Base-by-base conservation (phyloP, 2,888 invertebrate species). In the Drosophila basisetae region DNA sequence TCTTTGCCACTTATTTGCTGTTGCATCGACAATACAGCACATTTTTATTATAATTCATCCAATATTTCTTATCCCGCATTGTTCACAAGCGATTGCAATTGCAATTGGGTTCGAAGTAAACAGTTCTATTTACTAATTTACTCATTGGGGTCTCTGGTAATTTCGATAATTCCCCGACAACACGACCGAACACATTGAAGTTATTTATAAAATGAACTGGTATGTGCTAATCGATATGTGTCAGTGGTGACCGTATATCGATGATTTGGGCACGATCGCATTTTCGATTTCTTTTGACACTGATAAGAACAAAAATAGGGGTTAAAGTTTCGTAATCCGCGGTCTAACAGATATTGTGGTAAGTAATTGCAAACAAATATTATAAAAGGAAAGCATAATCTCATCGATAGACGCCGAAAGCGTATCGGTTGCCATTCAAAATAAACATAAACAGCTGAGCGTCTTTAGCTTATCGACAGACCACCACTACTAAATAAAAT, bases 1-100 rank as follows among this genome's bases (percentile, higher is more conserved):
- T 90, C 90, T 84, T 78, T 78, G 71, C 82, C 84, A 87, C 87
- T 87, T 85, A 89, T 87, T 89, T 85, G 82, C 80, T 75, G 84
- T 83, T 76, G 79, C 79, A 80, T 81, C 73, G 78, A 80, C 75
- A 80, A 62, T 64, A 73, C 52, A 67, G 63, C 74, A 68, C 72
- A 78, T 69, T 60, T 68, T 62, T 56, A 60, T 55, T 64, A 28
- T 55, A 54, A 37, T 65, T 69, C 30, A 47, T 68, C n/a, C 49
- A 35, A 66, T 59, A 43, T 60, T 54, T 66, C 13, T 25, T 16
- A 41, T 7, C 16, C 43, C n/a, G 33, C 69, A 67, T 66, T 71
- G 47, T 68, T 37, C 41, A 50, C 31, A 37, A 65, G 31, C 10
- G 2, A 13, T 31, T 59, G n/a, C 58, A 37, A 31, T 9, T 60